These are phyloP conservation scores for Mamestra brassicae DNA, from an alignment of 2,888 invertebrate species.

Conservation along the genomic window DNA sequence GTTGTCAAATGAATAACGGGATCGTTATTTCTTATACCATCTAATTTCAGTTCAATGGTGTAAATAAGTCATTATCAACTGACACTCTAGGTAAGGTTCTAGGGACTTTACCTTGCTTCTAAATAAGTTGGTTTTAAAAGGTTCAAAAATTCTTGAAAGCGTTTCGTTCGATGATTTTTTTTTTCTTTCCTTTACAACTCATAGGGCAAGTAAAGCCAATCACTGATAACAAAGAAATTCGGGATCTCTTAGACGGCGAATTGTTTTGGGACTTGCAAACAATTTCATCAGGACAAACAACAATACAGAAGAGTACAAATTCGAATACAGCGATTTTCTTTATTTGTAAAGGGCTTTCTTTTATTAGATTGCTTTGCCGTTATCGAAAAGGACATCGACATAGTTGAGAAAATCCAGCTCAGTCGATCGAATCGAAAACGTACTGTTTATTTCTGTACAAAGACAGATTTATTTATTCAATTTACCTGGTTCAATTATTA, in stretches of 20 bases:
- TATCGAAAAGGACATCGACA: neutral
- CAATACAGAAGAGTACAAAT: constrained; percentile 9
- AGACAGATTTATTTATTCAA: neutral
- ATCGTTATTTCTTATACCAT: neutral
- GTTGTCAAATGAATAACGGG: too few species aligned
- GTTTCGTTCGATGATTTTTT: neutral
- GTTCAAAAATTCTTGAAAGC: too few species aligned
- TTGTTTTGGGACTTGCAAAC: constrained; percentile 43
- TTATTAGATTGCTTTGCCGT: constrained; percentile 35
- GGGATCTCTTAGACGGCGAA: constrained; percentile 19
- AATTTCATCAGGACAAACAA: constrained; percentile 36
- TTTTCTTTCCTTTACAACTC: neutral
- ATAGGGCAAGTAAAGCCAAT: constrained; percentile 28
- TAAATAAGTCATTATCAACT: neutral
- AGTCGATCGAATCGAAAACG: neutral
- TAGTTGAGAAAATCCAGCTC: neutral
- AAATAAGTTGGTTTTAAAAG: too few species aligned
- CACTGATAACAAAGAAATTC: constrained; percentile 21
- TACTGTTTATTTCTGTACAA: neutral
- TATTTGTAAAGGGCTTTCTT: constrained; percentile 23
- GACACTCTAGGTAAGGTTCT: neutral
- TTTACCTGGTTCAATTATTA: neutral
- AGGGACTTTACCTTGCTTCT: too few species aligned
- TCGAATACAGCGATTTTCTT: constrained; percentile 8
- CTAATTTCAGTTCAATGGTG: neutral